Conservation (phyloP, 2,888 invertebrate species). For the Halictus ligatus region DNA sequence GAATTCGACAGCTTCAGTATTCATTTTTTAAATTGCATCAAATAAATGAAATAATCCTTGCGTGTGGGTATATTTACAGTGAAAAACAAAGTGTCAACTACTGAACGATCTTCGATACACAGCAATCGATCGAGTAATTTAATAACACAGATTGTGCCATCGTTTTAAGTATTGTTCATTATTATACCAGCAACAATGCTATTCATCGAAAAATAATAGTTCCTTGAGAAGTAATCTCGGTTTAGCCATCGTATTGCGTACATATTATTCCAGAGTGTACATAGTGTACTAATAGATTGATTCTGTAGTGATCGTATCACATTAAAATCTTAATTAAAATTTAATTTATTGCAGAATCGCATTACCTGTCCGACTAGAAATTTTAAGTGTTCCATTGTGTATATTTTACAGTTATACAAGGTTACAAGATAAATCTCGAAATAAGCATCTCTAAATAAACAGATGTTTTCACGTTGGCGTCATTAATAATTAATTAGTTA, state of each 20-base stretch:
- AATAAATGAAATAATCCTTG: not conserved
- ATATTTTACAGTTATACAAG: not conserved
- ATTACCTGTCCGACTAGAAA: not conserved
- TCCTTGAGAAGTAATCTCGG: not conserved
- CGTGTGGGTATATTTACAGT: not conserved
- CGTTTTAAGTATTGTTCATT: constrained; percentile 11
- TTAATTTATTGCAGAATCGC: not conserved
- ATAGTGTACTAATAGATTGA: not conserved
- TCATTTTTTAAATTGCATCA: not conserved
- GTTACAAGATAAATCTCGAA: not conserved
- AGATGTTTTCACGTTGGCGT: not conserved
- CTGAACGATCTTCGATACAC: not conserved
- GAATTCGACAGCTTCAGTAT: not conserved
- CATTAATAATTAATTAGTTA: too few species aligned
- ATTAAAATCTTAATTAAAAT: not conserved
- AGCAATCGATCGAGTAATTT: not conserved
- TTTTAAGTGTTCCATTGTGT: not conserved
- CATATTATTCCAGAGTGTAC: not conserved
- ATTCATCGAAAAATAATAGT: not conserved
- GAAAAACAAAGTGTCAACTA: not conserved
- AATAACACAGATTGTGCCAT: constrained; percentile 43
- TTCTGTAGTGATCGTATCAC: not conserved
- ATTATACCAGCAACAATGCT: constrained; percentile 14
- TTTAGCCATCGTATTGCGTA: not conserved
- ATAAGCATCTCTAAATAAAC: not conserved